Conservation (phyloP, 2,113 vertebrate genomes). For the Podocnemis expansa region DNA sequence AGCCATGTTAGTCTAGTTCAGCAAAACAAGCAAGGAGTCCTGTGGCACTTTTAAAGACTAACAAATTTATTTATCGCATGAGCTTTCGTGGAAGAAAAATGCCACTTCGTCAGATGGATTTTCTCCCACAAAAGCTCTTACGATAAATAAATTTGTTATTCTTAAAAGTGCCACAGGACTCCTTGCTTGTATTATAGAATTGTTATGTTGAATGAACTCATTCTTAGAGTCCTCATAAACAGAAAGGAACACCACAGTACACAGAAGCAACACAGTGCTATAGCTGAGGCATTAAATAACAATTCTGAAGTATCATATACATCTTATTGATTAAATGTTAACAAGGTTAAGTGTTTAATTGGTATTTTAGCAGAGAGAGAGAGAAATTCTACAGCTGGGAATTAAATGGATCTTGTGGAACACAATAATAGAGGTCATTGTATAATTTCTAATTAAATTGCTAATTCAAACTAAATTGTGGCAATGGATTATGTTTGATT, state of each 20-base stretch:
- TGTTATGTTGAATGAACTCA: neutral
- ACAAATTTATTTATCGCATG: no score
- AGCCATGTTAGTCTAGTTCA: no score
- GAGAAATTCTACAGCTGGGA: neutral
- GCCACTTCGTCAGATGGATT: no score
- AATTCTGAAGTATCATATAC: slow-evolving; percentile 4
- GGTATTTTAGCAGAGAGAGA: neutral
- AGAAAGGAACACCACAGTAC: neutral
- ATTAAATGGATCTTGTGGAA: neutral
- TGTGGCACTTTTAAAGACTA: no score
- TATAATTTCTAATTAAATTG: slow-evolving; percentile 15
- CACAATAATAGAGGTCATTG: neutral
- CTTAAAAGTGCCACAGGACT: no score
- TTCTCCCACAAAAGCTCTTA: no score
- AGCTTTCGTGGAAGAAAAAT: no score
- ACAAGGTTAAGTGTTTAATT: slow-evolving; percentile 25
- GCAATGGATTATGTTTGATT: neutral
- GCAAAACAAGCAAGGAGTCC: no score
- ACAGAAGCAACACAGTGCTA: neutral
- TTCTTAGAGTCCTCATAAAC: neutral
- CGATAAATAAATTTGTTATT: no score
- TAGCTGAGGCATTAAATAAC: neutral
- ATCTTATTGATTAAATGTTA: slow-evolving; percentile 38
- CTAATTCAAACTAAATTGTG: neutral
- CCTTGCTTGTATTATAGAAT: no score